Percentiles rank a stretch among this genome's conserved stretches.
Conservation (phyloP, 92 coral and sea anemone species). For the Micromussa lordhowensis region DNA sequence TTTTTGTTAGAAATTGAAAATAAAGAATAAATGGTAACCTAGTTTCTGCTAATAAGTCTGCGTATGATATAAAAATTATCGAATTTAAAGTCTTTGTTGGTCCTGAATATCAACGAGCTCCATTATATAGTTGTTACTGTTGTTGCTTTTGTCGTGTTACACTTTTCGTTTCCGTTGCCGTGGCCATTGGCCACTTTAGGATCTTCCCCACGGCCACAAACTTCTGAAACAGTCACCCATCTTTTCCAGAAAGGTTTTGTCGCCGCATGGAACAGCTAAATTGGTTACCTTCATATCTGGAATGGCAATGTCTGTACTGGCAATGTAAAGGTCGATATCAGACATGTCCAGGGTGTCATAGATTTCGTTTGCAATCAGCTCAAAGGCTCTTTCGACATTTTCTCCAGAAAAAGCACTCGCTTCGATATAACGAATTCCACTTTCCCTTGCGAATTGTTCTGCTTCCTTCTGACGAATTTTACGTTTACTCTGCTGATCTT, state of each 20-base stretch:
- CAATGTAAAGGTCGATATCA: not conserved
- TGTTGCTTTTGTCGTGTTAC: not conserved
- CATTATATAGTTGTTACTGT: no score
- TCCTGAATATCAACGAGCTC: no score
- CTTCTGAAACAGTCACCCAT: not conserved
- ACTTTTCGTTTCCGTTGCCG: not conserved
- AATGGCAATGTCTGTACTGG: not conserved
- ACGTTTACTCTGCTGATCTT: not conserved
- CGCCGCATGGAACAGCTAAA: not conserved
- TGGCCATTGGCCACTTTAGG: not conserved
- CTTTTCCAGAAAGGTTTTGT: not conserved
- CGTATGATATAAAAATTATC: no score
- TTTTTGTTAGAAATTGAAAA: no score
- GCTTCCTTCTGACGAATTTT: not conserved
- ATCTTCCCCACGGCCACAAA: not conserved
- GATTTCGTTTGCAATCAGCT: not conserved
- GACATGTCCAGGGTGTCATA: slow-evolving; percentile 6
- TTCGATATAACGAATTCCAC: not conserved
- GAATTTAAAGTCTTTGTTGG: no score
- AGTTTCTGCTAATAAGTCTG: no score
- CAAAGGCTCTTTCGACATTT: slow-evolving; percentile 6
- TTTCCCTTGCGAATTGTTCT: not conserved
- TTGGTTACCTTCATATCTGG: not conserved
- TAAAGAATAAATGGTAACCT: no score
- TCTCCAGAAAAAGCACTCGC: not conserved